Evolutionary conservation across 2,888 invertebrate genomes (phyloP), one percentile per base, ranked within the genome.

Genomic region (Thecocarcelia acutangulata): DNA sequence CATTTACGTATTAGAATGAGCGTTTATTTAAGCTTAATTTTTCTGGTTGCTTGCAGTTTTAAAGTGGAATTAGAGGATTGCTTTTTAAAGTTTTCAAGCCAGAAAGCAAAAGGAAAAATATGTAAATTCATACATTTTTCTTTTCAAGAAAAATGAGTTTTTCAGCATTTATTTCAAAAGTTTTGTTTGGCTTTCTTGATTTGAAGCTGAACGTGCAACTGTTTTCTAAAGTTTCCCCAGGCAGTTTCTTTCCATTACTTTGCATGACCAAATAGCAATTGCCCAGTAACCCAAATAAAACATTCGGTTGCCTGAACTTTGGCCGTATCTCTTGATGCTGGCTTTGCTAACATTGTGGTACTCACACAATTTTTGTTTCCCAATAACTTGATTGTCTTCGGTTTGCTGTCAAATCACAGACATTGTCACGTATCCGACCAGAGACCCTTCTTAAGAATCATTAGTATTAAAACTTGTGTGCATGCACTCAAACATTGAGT

Each of bases 341-440:
- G 28, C 37, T 58, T n/a, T 15, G 12, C 13, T 21, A 11, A 3
- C 11, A 48, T 52, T 61, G 19, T 44, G 13, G 13, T 19, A 33
- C 33, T 33, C 33, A 33, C 33, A 33, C 17, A 52, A 61, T 28
- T 52, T 50, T 72, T 28, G 61, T 52, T 72, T 19, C 6, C 11
- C 19, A 40, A 40, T 21, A 37, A 48, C 46, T 50, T 54, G 59
- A 42, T 59, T 70, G 59, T 50, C 68, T 44, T 33, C 28, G n/a
- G 54, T 19, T 61, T 61, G 24, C 13, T 52, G 28, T 33, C 33
- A 52, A n/a, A 50, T 11, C 3, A 61, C 13, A 50, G 19, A 28
- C 15, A 59, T 48, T 50, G 28, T 19, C 42, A 28, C 13, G 17
- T 42, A 21, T 1, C n/a, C 12, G 19, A 19, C 6, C 11, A 13